Conservation (phyloP, 1,140 invertebrate species). For the Drosophila baimaii region DNA sequence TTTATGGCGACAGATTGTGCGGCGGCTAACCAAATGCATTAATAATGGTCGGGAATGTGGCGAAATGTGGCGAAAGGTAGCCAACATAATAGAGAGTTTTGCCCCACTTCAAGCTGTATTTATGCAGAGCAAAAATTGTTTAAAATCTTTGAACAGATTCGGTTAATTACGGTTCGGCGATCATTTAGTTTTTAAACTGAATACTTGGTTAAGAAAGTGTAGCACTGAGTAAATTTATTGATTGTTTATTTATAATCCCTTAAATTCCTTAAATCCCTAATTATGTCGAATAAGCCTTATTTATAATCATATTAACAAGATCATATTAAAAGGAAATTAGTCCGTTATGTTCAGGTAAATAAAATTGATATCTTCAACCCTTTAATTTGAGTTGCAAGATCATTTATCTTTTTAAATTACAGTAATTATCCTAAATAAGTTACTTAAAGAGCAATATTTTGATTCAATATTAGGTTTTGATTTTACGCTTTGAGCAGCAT, state of each 20-base stretch:
- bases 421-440: neutral
- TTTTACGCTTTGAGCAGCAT: too few relatives aligned
- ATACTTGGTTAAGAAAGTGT: neutral
- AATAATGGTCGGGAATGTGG: conserved; percentile 39
- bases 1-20: conserved; percentile 49
- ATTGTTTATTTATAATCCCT: neutral
- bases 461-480: neutral
- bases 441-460: neutral
- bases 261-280: neutral
- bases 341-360: neutral
- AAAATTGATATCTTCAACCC: neutral
- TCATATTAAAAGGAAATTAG: conserved; percentile 6
- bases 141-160: conserved; percentile 9
- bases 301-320: conserved; percentile 3
- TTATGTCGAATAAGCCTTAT: neutral
- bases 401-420: neutral
- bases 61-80: conserved; percentile 46
- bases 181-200: neutral
- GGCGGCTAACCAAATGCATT: conserved; percentile 35
- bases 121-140: conserved; percentile 9
- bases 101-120: conserved; percentile 11
- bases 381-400: neutral
- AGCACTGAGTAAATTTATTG: neutral
- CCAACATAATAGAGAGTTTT: conserved; percentile 25
- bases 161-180: conserved; percentile 2